Evolutionary conservation across 1,140 invertebrate genomes (phyloP), one percentile per base, ranked within the genome.

Genomic region (Drosophila parabipectinata): DNA sequence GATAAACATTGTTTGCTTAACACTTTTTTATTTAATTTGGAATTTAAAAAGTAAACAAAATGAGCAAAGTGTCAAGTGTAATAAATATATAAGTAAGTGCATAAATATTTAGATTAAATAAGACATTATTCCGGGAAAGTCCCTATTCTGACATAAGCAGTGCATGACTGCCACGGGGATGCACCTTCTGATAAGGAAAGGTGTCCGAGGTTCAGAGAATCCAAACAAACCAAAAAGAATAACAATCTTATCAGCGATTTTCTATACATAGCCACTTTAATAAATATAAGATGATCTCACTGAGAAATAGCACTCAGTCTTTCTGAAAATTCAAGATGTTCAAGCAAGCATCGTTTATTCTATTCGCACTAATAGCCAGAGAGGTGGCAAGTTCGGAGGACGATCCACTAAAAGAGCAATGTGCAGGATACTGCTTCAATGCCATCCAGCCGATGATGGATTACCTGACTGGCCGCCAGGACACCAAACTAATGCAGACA

Each of bases 391-490:
- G 41, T 18, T 44, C 14, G 6, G n/a, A 44, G 15, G 41, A 26
- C 24, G 8, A 30, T 30, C 41, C 28, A 6, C 15, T n/a, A 26
- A 4, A 8, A 9, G 28, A 3, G 10, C 55, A 57, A 26, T 57
- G 55, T 9, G 55, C 24, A 21, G 55, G 55, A 47, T 57, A 57
- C 15, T 57, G 55, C 26, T 47, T 47, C 9, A 47, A 47, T 57
- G 26, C 26, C 24, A n/a, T 30, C 2, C 45, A 47, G 5, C 55
- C 55, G 1, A 47, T 57, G 26, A 1, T 57, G 14, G 55, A 57
- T 15, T 26, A 45, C 24, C 1, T 57, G 2, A 44, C 41, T 12
- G 24, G 55, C 39, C 55, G 28, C 14, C 55, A 57, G 10, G 1
- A 14, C 10, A 26, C 2, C 3, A 26, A 15, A 24, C 55, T 57